phyloP scores from a whole-genome alignment of 2,888 invertebrate genomes.

The Macrophya annulata region DNA sequence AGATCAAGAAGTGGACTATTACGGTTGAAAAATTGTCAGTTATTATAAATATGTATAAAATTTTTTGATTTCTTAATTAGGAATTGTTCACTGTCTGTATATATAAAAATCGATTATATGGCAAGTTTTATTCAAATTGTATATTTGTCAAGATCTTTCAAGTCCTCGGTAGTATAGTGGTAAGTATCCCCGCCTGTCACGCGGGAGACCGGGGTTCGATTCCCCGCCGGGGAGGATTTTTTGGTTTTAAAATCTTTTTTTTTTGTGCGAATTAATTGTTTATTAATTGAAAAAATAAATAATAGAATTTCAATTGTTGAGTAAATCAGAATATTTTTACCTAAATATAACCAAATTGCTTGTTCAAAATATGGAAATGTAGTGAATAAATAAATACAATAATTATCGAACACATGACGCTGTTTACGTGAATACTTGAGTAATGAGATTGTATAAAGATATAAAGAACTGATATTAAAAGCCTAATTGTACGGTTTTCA shows the following conservation, averaged over 20 bases:
- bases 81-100: no score
- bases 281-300: not conserved
- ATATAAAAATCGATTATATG: not conserved
- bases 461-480: not conserved
- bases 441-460: not conserved
- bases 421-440: not conserved
- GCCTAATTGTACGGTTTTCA: not conserved
- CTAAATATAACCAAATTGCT: not conserved
- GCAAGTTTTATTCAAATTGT: not conserved
- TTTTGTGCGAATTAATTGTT: not conserved
- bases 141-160: not conserved
- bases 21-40: not conserved
- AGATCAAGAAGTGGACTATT: no score
- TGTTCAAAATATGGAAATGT: not conserved
- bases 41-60: not conserved
- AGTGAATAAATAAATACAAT: not conserved
- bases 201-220: slow-evolving; percentile 55
- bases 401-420: not conserved
- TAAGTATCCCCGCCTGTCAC: slow-evolving; percentile 54
- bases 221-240: slow-evolving; percentile 54
- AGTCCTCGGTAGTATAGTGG: slow-evolving; percentile 54
- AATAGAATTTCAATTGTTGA: not conserved
- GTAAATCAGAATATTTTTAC: not conserved
- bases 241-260: not conserved
- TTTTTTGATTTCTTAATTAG: no score